Evolutionary conservation across 2,113 vertebrate genomes (phyloP), one percentile per base, ranked within the genome.

Genomic region (Oceanodroma tethys): DNA sequence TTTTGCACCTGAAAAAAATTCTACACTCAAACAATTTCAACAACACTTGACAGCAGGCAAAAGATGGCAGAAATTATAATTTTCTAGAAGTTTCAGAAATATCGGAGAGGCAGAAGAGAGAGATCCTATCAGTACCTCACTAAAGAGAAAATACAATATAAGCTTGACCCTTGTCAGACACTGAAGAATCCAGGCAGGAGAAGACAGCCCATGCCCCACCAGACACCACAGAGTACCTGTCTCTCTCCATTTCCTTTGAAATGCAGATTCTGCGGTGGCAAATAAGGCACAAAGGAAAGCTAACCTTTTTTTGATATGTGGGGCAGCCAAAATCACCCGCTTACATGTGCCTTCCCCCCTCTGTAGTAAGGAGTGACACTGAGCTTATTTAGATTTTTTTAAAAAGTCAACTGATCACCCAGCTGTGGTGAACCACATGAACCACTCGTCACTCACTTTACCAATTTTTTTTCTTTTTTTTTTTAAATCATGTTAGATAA

Each of bases 271-370:
- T 43, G 10, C 50, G 29, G 20, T 45, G 42, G 36, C 8, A 74
- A 70, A 74, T 63, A 53, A 81, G 22, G 9, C 32, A 81, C 43
- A 76, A 83, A 52, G 3, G 5, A 65, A 94, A 81, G 7, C 58
- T 16, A 70, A 52, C 2, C 0, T n/a, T 48, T 84, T 83, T 73
- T n/a, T 6, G 1, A 4, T 10, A 48, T 10, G 4, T 58, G 26
- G 6, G 7, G 18, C 26, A 68, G 30, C 10, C 50, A 81, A 94
- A 91, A 76, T 53, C 34, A 86, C 7, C 10, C 1, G 7, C 27
- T 75, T 34, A 47, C 5, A 9, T 27, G 7, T 53, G 56, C 8
- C 15, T 92, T 90, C 17, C 4, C 9, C 5, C 0, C 12, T 38
- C 9, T 17, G 4, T 43, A 73, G 30, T 13, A 76, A 47, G 8